phyloP scores from a whole-genome alignment of 2,888 invertebrate genomes.

The Venustoraphidia nigricollis region DNA sequence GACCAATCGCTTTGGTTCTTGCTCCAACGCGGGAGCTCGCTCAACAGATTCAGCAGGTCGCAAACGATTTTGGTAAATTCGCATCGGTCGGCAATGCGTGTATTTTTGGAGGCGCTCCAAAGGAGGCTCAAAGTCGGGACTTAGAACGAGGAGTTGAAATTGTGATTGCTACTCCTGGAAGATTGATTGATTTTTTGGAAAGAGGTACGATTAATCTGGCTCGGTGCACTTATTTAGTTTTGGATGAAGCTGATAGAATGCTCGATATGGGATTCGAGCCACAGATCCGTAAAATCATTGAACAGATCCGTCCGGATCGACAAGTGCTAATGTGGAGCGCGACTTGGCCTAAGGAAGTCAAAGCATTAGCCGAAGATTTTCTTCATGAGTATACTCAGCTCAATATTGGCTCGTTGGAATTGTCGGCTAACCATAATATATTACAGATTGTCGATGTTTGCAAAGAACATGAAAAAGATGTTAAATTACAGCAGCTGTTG shows the following conservation, averaged over 20 bases:
- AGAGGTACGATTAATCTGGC: conserved; percentile 54
- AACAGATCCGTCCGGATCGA: conserved; percentile 83
- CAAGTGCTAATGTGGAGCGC: conserved; percentile 99
- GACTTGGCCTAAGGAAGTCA: conserved; percentile 97
- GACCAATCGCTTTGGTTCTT: conserved; percentile 67
- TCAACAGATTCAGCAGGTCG: conserved; percentile 75
- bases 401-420: conserved; percentile 76
- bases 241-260: conserved; percentile 95
- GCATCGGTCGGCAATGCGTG: conserved; percentile 73
- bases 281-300: conserved; percentile 84
- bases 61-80: conserved; percentile 67
- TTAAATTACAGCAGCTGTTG: too few relatives aligned
- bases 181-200: conserved; percentile 71
- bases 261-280: conserved; percentile 97
- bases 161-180: conserved; percentile 76
- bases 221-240: conserved; percentile 72
- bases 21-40: conserved; percentile 68
- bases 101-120: conserved; percentile 85
- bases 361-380: conserved; percentile 83
- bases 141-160: conserved; percentile 66
- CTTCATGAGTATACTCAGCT: conserved; percentile 78
- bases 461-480: conserved; percentile 71
- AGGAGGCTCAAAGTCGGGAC: conserved; percentile 66
- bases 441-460: conserved; percentile 76
- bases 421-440: conserved; percentile 88